A percentile compares a stretch with the other conserved stretches of the same genome.
Evolutionary conservation across 2,888 invertebrate species (phyloP).

Genomic region (Orchesella flavescens): DNA sequence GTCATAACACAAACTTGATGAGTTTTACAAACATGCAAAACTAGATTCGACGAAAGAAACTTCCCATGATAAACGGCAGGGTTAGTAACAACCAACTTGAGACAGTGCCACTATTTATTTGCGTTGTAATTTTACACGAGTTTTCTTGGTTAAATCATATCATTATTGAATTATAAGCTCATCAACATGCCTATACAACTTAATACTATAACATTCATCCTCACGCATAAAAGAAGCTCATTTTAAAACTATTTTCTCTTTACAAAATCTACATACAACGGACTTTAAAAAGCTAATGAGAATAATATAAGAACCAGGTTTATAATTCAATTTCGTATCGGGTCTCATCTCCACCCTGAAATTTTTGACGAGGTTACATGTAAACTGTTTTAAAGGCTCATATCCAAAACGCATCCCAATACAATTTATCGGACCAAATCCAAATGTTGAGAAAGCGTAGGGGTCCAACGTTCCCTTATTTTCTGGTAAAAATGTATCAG

Average conservation of each 20-base stretch:
- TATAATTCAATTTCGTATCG: slow-evolving; percentile 65
- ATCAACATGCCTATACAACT: too few species aligned
- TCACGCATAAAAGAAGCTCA: slow-evolving; percentile 12
- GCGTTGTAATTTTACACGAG: too few species aligned
- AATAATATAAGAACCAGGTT: slow-evolving; percentile 58
- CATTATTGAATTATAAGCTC: too few species aligned
- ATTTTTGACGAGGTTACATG: slow-evolving; percentile 59
- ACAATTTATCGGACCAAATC: slow-evolving; percentile 63
- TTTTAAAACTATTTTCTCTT: slow-evolving; percentile 50
- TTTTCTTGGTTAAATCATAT: too few species aligned
- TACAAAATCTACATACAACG: slow-evolving; percentile 66
- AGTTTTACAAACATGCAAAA: too few species aligned
- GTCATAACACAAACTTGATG: too few species aligned
- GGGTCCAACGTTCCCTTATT: slow-evolving; percentile 61
- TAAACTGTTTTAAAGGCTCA: slow-evolving; percentile 63
- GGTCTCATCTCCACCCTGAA: slow-evolving; percentile 58
- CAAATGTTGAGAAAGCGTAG: slow-evolving; percentile 62
- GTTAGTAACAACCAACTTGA: too few species aligned
- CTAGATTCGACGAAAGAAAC: too few species aligned
- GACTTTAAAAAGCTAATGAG: slow-evolving; percentile 60
- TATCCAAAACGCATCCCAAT: slow-evolving; percentile 66
- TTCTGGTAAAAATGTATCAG: slow-evolving; percentile 67
- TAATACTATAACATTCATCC: too few species aligned
- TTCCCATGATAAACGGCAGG: too few species aligned
- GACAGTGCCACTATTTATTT: too few species aligned